These are phyloP conservation scores for Astreopora myriophthalma DNA, from an alignment of 64 coral and sea anemone genomes.

Conservation along the genomic window DNA sequence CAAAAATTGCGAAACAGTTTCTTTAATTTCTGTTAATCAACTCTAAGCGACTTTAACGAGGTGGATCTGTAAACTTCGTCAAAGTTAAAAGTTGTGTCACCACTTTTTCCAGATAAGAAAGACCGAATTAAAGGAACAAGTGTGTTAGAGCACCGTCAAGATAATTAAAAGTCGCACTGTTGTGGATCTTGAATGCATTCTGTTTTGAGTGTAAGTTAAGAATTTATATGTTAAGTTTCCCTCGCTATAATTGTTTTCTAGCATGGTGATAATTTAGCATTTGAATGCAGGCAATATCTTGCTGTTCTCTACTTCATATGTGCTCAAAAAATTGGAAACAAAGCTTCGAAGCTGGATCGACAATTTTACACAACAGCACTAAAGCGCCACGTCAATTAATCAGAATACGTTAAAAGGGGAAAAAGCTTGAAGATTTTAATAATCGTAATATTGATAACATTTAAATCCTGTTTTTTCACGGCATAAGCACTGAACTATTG, in stretches of 20 bases:
- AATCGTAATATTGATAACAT: too few relatives aligned
- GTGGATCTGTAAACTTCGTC: not conserved
- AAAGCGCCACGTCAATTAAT: too few relatives aligned
- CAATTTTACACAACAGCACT: not conserved
- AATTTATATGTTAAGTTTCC: not conserved
- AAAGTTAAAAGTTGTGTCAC: not conserved
- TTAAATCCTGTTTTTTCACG: too few relatives aligned
- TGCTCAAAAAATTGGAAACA: not conserved
- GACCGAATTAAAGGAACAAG: not conserved
- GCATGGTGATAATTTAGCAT: not conserved
- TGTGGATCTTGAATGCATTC: not conserved
- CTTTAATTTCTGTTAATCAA: conserved; percentile 42
- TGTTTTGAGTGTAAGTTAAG: not conserved
- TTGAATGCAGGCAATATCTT: not conserved
- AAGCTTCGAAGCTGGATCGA: not conserved
- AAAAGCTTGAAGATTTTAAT: not conserved
- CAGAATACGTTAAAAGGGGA: not conserved
- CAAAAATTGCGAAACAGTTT: conserved; percentile 15
- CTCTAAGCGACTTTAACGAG: not conserved
- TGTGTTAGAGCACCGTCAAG: not conserved
- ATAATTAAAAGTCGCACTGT: not conserved
- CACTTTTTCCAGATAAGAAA: not conserved
- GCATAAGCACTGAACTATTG: too few relatives aligned
- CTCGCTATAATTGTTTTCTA: not conserved
- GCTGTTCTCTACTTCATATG: not conserved